Percentiles rank a stretch among this genome's conserved stretches.
Evolutionary conservation across 2,888 invertebrate genomes (phyloP).

Genomic region (Chaitophorus viminalis): DNA sequence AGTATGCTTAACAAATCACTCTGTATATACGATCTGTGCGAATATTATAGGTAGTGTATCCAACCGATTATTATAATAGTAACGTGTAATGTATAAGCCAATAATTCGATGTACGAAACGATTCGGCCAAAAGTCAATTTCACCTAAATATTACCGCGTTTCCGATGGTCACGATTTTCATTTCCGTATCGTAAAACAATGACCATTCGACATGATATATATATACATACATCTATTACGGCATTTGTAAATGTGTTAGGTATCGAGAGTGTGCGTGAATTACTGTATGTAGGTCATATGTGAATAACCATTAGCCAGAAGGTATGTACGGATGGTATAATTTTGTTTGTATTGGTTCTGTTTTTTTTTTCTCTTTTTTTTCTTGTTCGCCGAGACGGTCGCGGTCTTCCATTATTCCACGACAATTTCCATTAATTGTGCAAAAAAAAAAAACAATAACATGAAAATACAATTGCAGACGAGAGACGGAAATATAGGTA

Average conservation of each 20-base stretch:
- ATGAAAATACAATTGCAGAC: neutral
- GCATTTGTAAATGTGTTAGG: neutral
- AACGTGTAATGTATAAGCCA: no score
- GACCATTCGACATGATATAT: no score
- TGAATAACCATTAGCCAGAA: neutral
- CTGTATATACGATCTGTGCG: no score
- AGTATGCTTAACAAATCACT: no score
- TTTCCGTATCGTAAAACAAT: constrained; percentile 4
- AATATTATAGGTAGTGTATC: no score
- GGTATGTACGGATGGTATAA: neutral
- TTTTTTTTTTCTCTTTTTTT: neutral
- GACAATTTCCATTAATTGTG: neutral
- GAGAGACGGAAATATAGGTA: neutral
- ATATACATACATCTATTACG: neutral
- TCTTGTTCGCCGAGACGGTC: neutral
- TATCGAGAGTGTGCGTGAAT: neutral
- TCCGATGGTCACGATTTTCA: constrained; percentile 22
- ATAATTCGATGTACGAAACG: neutral
- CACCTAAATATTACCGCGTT: neutral
- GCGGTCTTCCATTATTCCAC: neutral
- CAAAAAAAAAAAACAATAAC: neutral
- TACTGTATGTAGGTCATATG: neutral
- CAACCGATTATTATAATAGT: neutral
- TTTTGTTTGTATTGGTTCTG: neutral
- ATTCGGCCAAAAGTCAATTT: neutral